Conservation (phyloP, 37 sponge, comb jelly and placozoan species). For the Haliclona indistincta region DNA sequence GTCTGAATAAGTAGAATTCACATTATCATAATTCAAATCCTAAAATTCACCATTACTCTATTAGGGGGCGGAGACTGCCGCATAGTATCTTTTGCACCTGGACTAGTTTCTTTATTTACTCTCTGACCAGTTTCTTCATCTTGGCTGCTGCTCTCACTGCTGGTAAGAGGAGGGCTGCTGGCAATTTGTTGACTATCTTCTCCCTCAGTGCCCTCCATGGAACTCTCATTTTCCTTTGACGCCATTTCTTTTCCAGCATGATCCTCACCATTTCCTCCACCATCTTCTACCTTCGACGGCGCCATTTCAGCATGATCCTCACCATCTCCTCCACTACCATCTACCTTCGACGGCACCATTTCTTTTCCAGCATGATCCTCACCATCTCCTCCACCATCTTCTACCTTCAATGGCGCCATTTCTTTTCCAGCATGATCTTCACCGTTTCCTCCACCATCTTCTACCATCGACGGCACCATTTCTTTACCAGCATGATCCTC, state of each 20-base stretch:
- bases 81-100: no score
- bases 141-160: no score
- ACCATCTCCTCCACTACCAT: not conserved
- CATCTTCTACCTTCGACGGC: not conserved
- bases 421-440: not conserved
- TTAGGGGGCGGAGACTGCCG: no score
- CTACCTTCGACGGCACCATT: not conserved
- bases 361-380: not conserved
- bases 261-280: not conserved
- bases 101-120: no score
- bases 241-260: not conserved
- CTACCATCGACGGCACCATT: not conserved
- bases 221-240: not conserved
- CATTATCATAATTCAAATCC: no score
- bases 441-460: not conserved
- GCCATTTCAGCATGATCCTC: not conserved
- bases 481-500: no score
- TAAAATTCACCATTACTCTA: no score
- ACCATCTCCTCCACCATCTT: not conserved
- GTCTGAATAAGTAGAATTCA: no score
- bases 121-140: no score
- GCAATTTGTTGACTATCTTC: not conserved
- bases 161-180: no score
- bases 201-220: not conserved
- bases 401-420: no score